Base-by-base conservation (phyloP, 1,140 invertebrate genomes). In the Limonius californicus region DNA sequence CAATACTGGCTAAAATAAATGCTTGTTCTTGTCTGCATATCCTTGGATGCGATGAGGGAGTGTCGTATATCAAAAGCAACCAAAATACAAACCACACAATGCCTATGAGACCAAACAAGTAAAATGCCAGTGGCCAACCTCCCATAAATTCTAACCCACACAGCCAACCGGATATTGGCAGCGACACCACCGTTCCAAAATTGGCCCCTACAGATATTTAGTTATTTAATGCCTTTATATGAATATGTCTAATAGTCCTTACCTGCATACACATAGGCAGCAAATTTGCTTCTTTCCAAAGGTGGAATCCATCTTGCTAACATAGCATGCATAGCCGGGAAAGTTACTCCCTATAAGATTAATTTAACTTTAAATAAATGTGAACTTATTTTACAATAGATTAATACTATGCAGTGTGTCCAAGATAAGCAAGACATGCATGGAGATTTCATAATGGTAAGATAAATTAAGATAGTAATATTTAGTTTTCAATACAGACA, bases 261-360 rank as follows among this genome's bases (percentile, higher is more conserved):
- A 84, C 88, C 89, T 62, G 88, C 87, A 79, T 90, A 91, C 19
- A 90, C 89, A 68, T 90, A 77, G 15, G 89, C 88, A 21, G 88
- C 89, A 76, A 92, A 89, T 79, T 88, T 89, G 57, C 87, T 90
- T 67, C 89, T 81, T 74, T 92, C 90, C 63, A 89, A 74, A 9
- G 89, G 88, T 4, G 90, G 90, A 43, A 91, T 88, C 90, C 90
- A 93, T 59, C 85, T 82, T 2, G 89, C 88, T 21, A 92, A 74
- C 85, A 93, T 89, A 19, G 85, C 87, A 73, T 90, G 87, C 87
- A 92, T 89, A 0, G 89, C 87, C 42, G 90, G 90, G 77, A 89
- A 92, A 42, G 89, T 92, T 20, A 91, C 89, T 32, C 90, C 90
- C 82, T 86, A 69, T 67, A 74, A 78, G 70, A 67, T 30, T 21